Evolutionary conservation across 2,797 vertebrate genomes (phyloP).

Genomic region (Lepus townsendii): DNA sequence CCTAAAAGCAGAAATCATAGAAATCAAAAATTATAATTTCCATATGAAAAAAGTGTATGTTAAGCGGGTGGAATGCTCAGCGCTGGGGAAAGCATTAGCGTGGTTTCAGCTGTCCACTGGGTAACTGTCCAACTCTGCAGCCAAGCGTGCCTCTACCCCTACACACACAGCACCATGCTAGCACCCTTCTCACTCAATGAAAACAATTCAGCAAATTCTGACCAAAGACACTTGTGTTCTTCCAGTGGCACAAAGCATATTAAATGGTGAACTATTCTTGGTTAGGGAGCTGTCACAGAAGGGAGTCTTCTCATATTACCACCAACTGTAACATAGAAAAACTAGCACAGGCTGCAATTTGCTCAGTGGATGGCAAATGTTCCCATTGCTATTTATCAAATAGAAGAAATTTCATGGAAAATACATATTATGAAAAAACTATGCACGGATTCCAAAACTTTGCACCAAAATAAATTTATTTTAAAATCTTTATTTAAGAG

Average conservation of each 20-base stretch:
- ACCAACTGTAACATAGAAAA: not conserved
- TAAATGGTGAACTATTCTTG: not conserved
- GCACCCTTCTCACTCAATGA: not conserved
- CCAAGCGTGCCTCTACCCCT: not conserved
- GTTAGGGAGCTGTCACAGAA: not conserved
- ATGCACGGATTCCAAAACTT: too few relatives aligned
- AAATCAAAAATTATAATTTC: not conserved
- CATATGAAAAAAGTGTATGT: not conserved
- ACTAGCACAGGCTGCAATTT: not conserved
- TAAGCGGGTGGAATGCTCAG: not conserved
- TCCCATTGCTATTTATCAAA: not conserved
- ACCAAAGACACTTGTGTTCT: not conserved
- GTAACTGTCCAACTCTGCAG: not conserved
- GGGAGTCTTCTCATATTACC: not conserved
- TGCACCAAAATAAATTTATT: too few relatives aligned
- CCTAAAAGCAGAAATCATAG: too few relatives aligned
- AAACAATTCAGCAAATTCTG: not conserved
- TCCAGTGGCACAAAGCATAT: not conserved
- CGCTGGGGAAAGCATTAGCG: not conserved
- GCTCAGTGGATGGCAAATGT: not conserved
- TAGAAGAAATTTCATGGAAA: too few relatives aligned
- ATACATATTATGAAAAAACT: too few relatives aligned
- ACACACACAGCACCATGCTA: not conserved
- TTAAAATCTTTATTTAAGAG: too few relatives aligned
- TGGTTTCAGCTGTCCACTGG: not conserved